Evolutionary conservation across 2,797 vertebrate genomes (phyloP).

Genomic region (Leuciscus waleckii): DNA sequence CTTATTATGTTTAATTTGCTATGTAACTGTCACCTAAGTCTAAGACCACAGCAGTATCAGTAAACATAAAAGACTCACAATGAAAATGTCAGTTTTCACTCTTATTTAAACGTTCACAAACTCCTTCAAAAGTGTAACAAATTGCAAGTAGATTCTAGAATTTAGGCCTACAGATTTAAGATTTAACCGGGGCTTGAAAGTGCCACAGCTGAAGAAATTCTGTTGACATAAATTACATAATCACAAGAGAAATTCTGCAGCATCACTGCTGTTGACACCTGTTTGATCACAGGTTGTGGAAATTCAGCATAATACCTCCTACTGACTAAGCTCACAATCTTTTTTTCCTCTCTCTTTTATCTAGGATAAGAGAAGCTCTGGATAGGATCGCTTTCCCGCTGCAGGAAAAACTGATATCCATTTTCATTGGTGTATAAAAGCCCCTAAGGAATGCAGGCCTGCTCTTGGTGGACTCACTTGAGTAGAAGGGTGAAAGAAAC

Average conservation of each 20-base stretch:
- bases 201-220: neutral
- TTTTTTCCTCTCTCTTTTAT: conserved; percentile 25
- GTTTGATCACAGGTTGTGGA: conserved; percentile 39
- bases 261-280: conserved; percentile 37
- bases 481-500: conserved; percentile 29
- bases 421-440: conserved; percentile 18
- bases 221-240: conserved; percentile 29
- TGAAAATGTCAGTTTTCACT: neutral
- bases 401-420: conserved; percentile 27
- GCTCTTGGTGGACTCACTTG: conserved; percentile 26
- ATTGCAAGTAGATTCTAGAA: neutral
- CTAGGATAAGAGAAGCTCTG: conserved; percentile 21
- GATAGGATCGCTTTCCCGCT: conserved; percentile 11
- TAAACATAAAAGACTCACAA: neutral
- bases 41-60: neutral
- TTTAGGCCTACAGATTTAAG: neutral
- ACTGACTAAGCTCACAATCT: conserved; percentile 30
- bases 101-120: neutral
- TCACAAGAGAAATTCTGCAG: conserved; percentile 40
- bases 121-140: neutral
- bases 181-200: conserved; percentile 1
- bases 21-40: neutral
- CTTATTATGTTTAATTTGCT: neutral
- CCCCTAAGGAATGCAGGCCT: neutral
- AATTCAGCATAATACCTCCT: conserved; percentile 32